phyloP scores from a whole-genome alignment of 2,113 vertebrate genomes.

The Strigops habroptila region DNA sequence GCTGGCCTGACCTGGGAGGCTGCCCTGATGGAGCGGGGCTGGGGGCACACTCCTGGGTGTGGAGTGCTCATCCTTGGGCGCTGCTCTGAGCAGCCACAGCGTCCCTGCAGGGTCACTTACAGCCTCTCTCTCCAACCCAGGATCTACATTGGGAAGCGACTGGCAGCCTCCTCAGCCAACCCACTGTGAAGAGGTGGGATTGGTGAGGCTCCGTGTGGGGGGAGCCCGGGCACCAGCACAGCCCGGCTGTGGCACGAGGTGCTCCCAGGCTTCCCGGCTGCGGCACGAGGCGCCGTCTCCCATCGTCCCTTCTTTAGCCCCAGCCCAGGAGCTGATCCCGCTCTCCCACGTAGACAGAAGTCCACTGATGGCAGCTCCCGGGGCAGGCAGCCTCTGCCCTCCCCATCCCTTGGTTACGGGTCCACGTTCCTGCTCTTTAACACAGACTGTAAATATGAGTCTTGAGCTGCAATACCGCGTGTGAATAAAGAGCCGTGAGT shows the following conservation, averaged over 20 bases:
- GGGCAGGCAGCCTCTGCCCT: neutral
- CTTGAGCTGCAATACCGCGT: neutral
- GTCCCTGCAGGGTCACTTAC: neutral
- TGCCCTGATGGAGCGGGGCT: neutral
- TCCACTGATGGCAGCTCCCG: neutral
- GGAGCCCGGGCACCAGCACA: neutral
- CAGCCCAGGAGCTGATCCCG: neutral
- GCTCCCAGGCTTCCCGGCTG: neutral
- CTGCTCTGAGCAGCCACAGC: neutral
- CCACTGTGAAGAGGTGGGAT: conserved; percentile 7
- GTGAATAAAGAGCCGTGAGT: conserved; percentile 1
- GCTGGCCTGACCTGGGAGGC: neutral
- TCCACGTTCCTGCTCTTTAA: neutral
- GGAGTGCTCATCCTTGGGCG: neutral
- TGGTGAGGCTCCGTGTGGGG: accelerated
- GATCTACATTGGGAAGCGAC: conserved; percentile 64
- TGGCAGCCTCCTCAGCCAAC: conserved; percentile 45
- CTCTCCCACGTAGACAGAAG: neutral
- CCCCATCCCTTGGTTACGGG: neutral
- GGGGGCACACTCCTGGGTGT: neutral
- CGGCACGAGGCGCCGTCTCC: neutral
- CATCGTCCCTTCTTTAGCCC: neutral
- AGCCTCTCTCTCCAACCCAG: neutral
- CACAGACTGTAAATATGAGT: neutral
- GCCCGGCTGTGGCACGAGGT: too few relatives aligned